Base-by-base conservation (phyloP, 2,113 vertebrate species). In the Rhabdornis inornatus region DNA sequence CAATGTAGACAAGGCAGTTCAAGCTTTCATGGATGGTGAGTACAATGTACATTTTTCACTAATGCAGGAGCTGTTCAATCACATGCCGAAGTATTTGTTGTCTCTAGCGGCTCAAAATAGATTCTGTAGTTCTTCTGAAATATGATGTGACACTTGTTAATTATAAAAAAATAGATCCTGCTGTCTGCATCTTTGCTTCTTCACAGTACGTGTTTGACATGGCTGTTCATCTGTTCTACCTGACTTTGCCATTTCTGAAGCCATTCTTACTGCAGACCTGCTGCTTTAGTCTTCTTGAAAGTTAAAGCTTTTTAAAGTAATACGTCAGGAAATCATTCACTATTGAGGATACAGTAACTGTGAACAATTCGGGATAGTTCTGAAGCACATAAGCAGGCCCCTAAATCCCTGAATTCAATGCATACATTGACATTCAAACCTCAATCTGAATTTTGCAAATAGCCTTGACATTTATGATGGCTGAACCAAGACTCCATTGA, bases 11-110 rank as follows among this genome's bases (percentile, higher is more conserved):
- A 98, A 98, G 91, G 97, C 98, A 19, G 98, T 98, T n/a, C 98
- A 98, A 61, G 98, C 98, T 92, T 98, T 98, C n/a, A 96, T 98
- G 93, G 98, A 98, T 78, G 98, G 98, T 98, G 66, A 92, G 98
- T 97, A 90, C n/a, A 56, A 10, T 47, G 44, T 63, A 63, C 27
- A 8, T 86, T 83, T 89, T 83, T 74, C 53, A 45, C 37, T 63
- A 40, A 39, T 15, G 24, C 25, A 14, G 5, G 27, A 89, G 47
- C 7, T 27, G 53, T 53, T 75, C 56, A 60, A 0, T 31, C 31
- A 44, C 27, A 10, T 75, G 52, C 35, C 39, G 2, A 93, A 64
- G 20, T 61, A 25, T 23, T 81, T 1, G 0, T 75, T 90, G 28
- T 61, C 37, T 78, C 8, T 60, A 37, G 65, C 17, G 40, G 20